Base-by-base conservation (phyloP, 1,140 invertebrate species). In the Diachasmimorpha longicaudata region DNA sequence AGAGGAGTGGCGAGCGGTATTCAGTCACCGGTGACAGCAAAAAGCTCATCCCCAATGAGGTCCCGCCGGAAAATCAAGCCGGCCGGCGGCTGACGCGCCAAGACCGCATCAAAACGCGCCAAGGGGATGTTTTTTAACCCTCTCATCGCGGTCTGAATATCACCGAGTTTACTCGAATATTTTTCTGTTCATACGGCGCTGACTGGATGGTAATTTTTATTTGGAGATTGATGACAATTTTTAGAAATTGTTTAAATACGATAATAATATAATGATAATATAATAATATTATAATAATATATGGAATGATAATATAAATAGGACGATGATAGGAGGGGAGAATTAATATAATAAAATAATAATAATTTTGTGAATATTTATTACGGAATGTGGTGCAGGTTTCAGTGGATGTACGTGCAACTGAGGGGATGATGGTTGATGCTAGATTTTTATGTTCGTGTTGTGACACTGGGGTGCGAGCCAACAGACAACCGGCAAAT, bases 61-160 rank as follows among this genome's bases (percentile, higher is more conserved):
- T 74, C 72, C 66, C 72, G 72, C 39, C 72, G 72, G 66, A 74
- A 74, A 74, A 68, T 74, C 63, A 68, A 46, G 44, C 72, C 72
- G 72, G 72, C 72, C 63, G 63, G 66, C 63, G 55, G 72, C 39
- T 44, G 39, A 72, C 71, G 71, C 52, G 36, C 48, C 46, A 72
- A 55, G 2, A 21, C 25, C 46, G 70, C 70, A 72, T 55, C 44
- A 31, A 72, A 25, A 63, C 70, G 44, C 44, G 46, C 42, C 25
- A 71, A 25, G 44, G 4, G 14, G 11, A 9, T 46, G n/a, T 6
- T 70, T 23, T 48, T 70, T 52, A 52, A 52, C 48, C 13, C 48
- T 19, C 13, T 52, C n/a, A 52, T 52, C 48, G 19, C 48, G 48
- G 23, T 63, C 58, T 63, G 21, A 25, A 63, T 63, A 63, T 63